A percentile compares a stretch with the other conserved stretches of the same genome.
These are phyloP conservation scores for Sardinella longiceps DNA, from an alignment of 2,797 vertebrate genomes.

Conservation along the genomic window DNA sequence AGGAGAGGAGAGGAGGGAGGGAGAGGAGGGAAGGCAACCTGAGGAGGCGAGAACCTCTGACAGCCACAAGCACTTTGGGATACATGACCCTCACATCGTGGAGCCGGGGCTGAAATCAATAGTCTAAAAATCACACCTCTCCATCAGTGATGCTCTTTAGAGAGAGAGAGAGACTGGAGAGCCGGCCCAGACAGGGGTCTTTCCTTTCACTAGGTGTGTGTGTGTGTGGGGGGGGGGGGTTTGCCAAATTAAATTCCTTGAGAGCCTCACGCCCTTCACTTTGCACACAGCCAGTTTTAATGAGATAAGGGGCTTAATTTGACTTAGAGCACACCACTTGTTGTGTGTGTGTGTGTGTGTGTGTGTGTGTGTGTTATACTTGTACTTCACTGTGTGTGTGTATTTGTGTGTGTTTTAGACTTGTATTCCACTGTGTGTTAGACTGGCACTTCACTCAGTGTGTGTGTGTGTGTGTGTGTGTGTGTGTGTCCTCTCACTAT, in stretches of 20 bases:
- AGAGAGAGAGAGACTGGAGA: not conserved
- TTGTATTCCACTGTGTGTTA: not conserved
- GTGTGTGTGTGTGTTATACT: not conserved
- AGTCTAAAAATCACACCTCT: constrained; percentile 17
- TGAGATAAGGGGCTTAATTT: not conserved
- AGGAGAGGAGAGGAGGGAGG: not conserved
- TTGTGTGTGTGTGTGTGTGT: not conserved
- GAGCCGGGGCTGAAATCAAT: not conserved
- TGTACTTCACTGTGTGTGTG: not conserved
- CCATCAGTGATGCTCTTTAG: not conserved
- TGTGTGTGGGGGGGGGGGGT: too few species aligned
- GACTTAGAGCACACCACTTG: not conserved
- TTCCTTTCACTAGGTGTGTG: not conserved
- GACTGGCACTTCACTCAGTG: not conserved
- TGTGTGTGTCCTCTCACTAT: not conserved
- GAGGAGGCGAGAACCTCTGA: not conserved
- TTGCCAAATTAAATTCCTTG: not conserved
- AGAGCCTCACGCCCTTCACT: not conserved
- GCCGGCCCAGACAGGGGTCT: not conserved
- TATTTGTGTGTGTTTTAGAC: not conserved
- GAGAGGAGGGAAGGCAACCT: too few species aligned
- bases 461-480: not conserved
- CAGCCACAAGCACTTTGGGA: not conserved
- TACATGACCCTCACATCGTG: not conserved
- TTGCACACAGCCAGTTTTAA: not conserved